Conservation (phyloP, 2,113 vertebrate species). For the Hemichromis elongatus region DNA sequence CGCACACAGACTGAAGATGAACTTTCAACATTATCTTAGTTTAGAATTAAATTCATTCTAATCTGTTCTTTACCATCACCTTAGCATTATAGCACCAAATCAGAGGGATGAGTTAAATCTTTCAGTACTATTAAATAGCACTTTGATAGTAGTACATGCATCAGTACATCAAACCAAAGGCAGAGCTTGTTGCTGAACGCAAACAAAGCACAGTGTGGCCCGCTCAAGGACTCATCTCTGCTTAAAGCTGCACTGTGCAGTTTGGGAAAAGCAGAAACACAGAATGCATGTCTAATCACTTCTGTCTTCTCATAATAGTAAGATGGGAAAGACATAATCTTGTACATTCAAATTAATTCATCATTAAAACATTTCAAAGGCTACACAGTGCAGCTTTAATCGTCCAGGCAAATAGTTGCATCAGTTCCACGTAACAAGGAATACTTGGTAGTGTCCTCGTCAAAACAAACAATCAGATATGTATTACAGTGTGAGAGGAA, state of each 20-base stretch:
- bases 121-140: slow-evolving; percentile 15
- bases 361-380: background rate
- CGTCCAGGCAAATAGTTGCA: slow-evolving; percentile 8
- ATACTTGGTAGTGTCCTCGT: background rate
- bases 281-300: background rate
- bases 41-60: background rate
- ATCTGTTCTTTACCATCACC: background rate
- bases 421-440: background rate
- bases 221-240: background rate
- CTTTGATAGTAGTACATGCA: slow-evolving; percentile 29
- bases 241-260: slow-evolving; percentile 29
- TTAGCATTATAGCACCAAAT: background rate
- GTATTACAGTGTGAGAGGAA: background rate
- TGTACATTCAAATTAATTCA: background rate
- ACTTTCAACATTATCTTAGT: background rate
- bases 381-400: slow-evolving; percentile 29
- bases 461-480: background rate
- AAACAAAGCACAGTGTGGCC: slow-evolving; percentile 5
- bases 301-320: background rate
- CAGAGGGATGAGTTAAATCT: background rate
- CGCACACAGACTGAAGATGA: background rate
- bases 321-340: background rate
- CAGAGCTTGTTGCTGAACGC: background rate
- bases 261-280: background rate
- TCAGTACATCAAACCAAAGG: slow-evolving; percentile 3